Evolutionary conservation across 2,113 vertebrate species (phyloP).

Genomic region (Prunella fulvescens): DNA sequence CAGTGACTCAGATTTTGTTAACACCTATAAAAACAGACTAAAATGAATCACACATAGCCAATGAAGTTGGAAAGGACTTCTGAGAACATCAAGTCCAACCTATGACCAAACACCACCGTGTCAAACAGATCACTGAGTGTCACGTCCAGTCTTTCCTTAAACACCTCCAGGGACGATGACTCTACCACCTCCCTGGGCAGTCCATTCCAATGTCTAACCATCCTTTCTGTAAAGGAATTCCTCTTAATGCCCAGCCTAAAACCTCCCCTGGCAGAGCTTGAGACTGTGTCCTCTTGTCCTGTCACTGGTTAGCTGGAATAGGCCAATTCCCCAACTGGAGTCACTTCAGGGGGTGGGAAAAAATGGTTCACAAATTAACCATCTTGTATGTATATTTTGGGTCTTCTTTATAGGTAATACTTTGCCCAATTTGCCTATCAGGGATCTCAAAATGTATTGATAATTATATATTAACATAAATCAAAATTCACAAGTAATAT

Average conservation of each 20-base stretch:
- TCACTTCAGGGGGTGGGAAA: rapidly evolving
- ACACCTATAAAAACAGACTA: background rate
- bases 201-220: background rate
- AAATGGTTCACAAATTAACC: background rate
- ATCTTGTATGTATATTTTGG: background rate
- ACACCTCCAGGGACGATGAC: background rate
- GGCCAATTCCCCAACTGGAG: rapidly evolving
- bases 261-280: background rate
- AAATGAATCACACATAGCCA: background rate
- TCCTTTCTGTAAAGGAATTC: background rate
- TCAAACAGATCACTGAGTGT: background rate
- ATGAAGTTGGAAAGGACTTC: background rate
- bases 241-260: background rate
- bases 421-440: background rate
- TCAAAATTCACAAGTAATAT: background rate
- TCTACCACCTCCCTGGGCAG: background rate
- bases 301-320: background rate
- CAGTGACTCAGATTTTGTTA: background rate
- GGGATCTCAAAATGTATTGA: background rate
- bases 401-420: background rate
- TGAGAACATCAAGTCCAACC: background rate
- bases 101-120: background rate
- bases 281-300: background rate
- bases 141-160: background rate
- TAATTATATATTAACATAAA: background rate